These are phyloP conservation scores for Triplophysa yarkandensis DNA, from an alignment of 2,797 vertebrate genomes.

Conservation along the genomic window DNA sequence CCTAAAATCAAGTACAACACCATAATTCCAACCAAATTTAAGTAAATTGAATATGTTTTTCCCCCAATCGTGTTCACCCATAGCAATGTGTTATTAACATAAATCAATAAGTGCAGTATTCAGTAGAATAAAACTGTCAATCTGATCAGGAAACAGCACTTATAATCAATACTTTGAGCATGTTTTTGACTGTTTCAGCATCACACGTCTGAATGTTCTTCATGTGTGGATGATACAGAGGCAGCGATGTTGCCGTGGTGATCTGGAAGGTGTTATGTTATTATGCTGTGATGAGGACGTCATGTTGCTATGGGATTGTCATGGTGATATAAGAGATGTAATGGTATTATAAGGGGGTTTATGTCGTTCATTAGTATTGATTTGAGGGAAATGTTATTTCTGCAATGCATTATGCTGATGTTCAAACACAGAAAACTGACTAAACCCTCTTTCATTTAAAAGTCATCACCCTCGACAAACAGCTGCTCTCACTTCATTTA, in stretches of 20 bases:
- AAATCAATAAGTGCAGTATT: too few species aligned
- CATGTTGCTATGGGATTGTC: slow-evolving; percentile 7
- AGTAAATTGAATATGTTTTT: too few species aligned
- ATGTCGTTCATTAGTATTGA: slow-evolving; percentile 3
- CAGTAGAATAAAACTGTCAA: too few species aligned
- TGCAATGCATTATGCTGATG: not conserved
- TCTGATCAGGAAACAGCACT: not conserved
- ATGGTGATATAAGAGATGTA: slow-evolving; percentile 17
- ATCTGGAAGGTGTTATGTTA: slow-evolving; percentile 17
- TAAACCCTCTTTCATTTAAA: not conserved
- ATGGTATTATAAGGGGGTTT: not conserved
- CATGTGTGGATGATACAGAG: slow-evolving; percentile 7
- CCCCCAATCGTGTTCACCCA: too few species aligned
- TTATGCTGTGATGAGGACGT: slow-evolving; percentile 32
- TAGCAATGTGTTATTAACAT: too few species aligned
- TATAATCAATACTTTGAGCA: not conserved
- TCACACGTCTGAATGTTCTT: slow-evolving; percentile 2
- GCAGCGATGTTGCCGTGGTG: slow-evolving; percentile 22
- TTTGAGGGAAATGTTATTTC: not conserved
- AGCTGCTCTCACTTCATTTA: not conserved
- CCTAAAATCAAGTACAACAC: too few species aligned
- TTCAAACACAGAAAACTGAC: not conserved
- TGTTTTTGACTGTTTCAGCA: not conserved
- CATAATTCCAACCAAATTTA: too few species aligned
- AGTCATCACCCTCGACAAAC: not conserved